Percentiles rank a stretch among this genome's conserved stretches.
Evolutionary conservation across 2,888 invertebrate species (phyloP).

Genomic region (Clivina fossor): DNA sequence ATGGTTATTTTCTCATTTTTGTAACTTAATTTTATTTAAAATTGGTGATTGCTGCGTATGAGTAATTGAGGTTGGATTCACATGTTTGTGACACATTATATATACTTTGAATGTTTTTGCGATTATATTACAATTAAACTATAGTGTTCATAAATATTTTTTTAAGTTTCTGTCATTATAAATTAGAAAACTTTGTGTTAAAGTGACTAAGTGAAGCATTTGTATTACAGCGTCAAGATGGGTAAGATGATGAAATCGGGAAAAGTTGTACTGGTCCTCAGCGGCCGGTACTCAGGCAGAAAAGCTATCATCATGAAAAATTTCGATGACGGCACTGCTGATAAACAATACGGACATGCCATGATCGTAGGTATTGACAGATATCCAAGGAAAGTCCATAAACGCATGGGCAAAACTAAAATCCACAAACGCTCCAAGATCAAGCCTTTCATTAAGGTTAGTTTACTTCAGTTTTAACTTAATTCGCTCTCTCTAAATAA

Average conservation of each 20-base stretch:
- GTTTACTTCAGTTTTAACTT: no score
- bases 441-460: conserved; percentile 96
- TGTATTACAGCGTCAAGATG: conserved; percentile 64
- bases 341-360: conserved; percentile 97
- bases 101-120: no score
- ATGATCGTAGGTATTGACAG: conserved; percentile 97
- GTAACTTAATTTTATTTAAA: conserved; percentile 23
- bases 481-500: no score
- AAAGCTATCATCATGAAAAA: conserved; percentile 96
- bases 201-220: no score
- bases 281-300: conserved; percentile 97
- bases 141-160: no score
- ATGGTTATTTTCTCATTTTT: conserved; percentile 17
- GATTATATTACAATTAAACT: no score
- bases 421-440: conserved; percentile 95
- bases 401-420: conserved; percentile 94
- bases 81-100: conserved; percentile 21
- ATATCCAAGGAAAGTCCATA: conserved; percentile 94
- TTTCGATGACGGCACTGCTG: conserved; percentile 94
- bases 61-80: conserved; percentile 30
- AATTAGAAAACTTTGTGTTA: no score
- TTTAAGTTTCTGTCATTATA: no score
- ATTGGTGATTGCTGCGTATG: conserved; percentile 10
- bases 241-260: conserved; percentile 99
- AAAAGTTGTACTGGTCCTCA: conserved; percentile 98